Evolutionary conservation across 2,797 vertebrate genomes (phyloP).

Genomic region (Coendou prehensilis): DNA sequence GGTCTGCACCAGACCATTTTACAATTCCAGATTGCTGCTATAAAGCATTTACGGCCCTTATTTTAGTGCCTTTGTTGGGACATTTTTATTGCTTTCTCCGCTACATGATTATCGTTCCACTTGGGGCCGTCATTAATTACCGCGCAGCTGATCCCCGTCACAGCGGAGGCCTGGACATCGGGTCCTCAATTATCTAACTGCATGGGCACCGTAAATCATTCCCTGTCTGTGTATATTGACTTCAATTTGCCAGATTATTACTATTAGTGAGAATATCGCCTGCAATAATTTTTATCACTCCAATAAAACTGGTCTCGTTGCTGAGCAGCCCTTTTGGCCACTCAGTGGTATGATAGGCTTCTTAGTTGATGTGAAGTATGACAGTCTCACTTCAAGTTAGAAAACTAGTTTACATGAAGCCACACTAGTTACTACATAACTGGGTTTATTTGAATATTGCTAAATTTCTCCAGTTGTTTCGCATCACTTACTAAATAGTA

Average conservation of each 20-base stretch:
- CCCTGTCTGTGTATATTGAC: not conserved
- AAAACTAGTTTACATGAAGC: not conserved
- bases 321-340: not conserved
- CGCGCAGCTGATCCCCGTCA: constrained; percentile 16
- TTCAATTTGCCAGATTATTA: constrained; percentile 71
- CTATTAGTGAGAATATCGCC: constrained; percentile 65
- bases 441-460: not conserved
- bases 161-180: not conserved
- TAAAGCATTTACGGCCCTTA: constrained; percentile 72
- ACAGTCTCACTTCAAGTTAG: not conserved
- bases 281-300: constrained; percentile 75
- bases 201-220: not conserved
- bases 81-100: constrained; percentile 56
- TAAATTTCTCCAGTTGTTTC: not conserved
- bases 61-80: constrained; percentile 69
- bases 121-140: constrained; percentile 59
- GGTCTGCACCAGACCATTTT: constrained; percentile 51
- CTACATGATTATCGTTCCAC: constrained; percentile 24
- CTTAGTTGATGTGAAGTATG: not conserved
- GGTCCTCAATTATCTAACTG: constrained; percentile 65
- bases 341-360: not conserved
- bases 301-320: constrained; percentile 57
- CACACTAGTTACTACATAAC: not conserved
- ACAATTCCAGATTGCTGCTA: constrained; percentile 65
- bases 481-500: not conserved